Percentiles rank a stretch among this genome's conserved stretches.
phyloP scores from a whole-genome alignment of 2,888 invertebrate species.

The Ennomos quercinarius region DNA sequence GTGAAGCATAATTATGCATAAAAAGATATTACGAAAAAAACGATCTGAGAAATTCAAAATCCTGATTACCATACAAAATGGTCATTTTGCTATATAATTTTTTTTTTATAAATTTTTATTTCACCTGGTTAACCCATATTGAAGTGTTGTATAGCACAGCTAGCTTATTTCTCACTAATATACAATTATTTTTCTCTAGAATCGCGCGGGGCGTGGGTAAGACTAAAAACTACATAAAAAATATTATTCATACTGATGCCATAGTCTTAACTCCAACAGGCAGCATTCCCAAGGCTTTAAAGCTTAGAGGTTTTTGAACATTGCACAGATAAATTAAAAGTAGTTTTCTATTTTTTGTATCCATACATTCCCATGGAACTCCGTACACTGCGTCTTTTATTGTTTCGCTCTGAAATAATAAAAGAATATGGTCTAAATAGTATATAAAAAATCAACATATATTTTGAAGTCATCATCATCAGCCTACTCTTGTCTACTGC shows the following conservation, averaged over 20 bases:
- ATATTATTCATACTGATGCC: slow-evolving; percentile 44
- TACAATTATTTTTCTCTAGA: too few species aligned
- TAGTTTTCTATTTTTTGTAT: slow-evolving; percentile 40
- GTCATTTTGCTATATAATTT: too few species aligned
- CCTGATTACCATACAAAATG: too few species aligned
- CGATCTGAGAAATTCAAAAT: too few species aligned
- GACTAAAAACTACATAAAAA: too few species aligned
- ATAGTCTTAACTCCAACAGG: slow-evolving; percentile 54
- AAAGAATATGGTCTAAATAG: background rate
- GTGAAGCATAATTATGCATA: too few species aligned
- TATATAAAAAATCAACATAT: background rate
- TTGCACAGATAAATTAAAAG: slow-evolving; percentile 46
- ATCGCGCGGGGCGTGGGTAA: too few species aligned
- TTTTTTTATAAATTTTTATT: too few species aligned
- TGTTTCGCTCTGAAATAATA: slow-evolving; percentile 44
- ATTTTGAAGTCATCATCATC: background rate
- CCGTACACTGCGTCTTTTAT: slow-evolving; percentile 49
- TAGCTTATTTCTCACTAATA: too few species aligned
- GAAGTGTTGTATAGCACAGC: too few species aligned
- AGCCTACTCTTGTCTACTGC: background rate
- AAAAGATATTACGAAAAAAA: too few species aligned
- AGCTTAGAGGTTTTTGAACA: slow-evolving; percentile 47
- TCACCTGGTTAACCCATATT: too few species aligned
- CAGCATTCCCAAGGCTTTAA: slow-evolving; percentile 49
- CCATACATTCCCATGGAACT: slow-evolving; percentile 58